Evolutionary conservation across 2,797 vertebrate genomes (phyloP).

Genomic region (Notolabrus celidotus): DNA sequence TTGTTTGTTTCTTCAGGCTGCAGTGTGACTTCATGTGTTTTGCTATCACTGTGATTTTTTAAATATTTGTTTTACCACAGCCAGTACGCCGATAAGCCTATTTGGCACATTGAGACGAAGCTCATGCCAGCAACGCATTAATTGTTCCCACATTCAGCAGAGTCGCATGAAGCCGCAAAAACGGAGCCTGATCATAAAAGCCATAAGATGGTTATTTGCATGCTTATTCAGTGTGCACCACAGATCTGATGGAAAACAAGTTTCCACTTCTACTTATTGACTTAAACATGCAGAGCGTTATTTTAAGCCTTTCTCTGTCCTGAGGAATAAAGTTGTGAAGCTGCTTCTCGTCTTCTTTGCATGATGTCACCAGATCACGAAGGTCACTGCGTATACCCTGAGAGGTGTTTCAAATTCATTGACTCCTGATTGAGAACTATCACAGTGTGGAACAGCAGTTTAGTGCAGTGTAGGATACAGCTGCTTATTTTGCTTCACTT

Average conservation of each 20-base stretch:
- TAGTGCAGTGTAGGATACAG: too few relatives aligned
- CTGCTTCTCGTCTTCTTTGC: background rate
- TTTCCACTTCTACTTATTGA: constrained; percentile 49
- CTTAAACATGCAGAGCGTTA: constrained; percentile 15
- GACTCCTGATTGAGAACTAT: too few relatives aligned
- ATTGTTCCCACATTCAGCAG: constrained; percentile 86
- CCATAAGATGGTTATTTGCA: constrained; percentile 66
- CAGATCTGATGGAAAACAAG: constrained; percentile 65
- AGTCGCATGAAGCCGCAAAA: constrained; percentile 71
- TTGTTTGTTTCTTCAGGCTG: constrained; percentile 64
- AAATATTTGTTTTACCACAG: constrained; percentile 81
- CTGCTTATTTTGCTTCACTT: too few relatives aligned
- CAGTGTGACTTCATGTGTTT: constrained; percentile 59
- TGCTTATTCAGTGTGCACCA: constrained; percentile 59
- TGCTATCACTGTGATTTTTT: constrained; percentile 69
- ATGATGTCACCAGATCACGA: too few relatives aligned
- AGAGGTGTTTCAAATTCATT: too few relatives aligned
- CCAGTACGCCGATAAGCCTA: constrained; percentile 86
- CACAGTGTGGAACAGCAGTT: too few relatives aligned
- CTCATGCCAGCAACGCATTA: constrained; percentile 85
- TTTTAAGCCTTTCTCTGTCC: constrained; percentile 4
- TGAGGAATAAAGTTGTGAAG: background rate
- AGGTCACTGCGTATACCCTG: too few relatives aligned
- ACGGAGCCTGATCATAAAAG: constrained; percentile 73
- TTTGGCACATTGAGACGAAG: constrained; percentile 83